Conservation (phyloP, 1,140 invertebrate genomes). For the Zaprionus inermis region DNA sequence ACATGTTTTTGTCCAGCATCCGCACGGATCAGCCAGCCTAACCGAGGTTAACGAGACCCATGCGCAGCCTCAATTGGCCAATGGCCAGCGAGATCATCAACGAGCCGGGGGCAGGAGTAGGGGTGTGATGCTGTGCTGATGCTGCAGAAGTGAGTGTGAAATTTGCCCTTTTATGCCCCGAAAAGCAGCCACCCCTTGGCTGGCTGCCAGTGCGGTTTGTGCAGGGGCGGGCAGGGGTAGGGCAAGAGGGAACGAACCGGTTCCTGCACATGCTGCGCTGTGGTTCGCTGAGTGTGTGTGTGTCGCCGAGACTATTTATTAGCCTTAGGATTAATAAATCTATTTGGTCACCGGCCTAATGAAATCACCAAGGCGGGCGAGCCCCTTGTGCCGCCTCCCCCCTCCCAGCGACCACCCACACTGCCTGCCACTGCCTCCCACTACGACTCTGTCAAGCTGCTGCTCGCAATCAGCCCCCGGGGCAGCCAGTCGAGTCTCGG, state of each 20-base stretch:
- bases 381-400: not conserved
- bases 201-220: not conserved
- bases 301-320: slow-evolving; percentile 81
- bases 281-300: slow-evolving; percentile 62
- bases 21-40: slow-evolving; percentile 15
- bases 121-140: slow-evolving; percentile 41
- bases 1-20: slow-evolving; percentile 55
- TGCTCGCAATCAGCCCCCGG: slow-evolving; percentile 31
- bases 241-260: slow-evolving; percentile 37
- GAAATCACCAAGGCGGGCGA: slow-evolving; percentile 65
- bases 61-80: slow-evolving; percentile 36
- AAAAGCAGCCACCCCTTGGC: slow-evolving; percentile 29
- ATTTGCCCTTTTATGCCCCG: slow-evolving; percentile 42
- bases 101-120: not conserved
- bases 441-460: slow-evolving; percentile 11
- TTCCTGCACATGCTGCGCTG: slow-evolving; percentile 45
- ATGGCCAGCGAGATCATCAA: not conserved
- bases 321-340: slow-evolving; percentile 83
- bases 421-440: not conserved
- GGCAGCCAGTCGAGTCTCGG: slow-evolving; percentile 31
- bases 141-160: slow-evolving; percentile 40
- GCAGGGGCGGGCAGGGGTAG: not conserved
- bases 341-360: slow-evolving; percentile 83
- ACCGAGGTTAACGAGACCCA: slow-evolving; percentile 50
- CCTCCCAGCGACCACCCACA: not conserved